Evolutionary conservation across 2,888 invertebrate species (phyloP).

Genomic region (Neoscelio sp.): DNA sequence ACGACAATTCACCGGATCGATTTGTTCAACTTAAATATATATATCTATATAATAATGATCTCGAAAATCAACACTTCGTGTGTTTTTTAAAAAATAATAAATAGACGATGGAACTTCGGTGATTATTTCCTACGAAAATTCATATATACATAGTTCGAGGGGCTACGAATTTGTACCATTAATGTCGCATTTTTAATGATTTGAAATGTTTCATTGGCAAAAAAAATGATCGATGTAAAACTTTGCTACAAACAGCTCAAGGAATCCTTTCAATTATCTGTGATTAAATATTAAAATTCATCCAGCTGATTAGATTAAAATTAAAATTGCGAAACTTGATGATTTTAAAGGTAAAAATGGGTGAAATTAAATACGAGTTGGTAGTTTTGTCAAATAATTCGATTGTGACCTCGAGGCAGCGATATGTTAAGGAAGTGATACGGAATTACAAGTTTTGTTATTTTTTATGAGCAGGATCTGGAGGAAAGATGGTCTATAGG

Average conservation of each 20-base stretch:
- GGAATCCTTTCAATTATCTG: not conserved
- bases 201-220: too few relatives aligned
- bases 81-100: slow-evolving; percentile 18
- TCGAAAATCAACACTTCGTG: not conserved
- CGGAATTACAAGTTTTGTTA: slow-evolving; percentile 1
- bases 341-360: not conserved
- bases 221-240: too few relatives aligned
- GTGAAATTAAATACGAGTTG: not conserved
- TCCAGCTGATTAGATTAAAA: too few relatives aligned
- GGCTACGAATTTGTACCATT: too few relatives aligned
- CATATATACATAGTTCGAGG: too few relatives aligned
- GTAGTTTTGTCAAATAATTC: too few relatives aligned
- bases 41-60: not conserved
- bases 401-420: slow-evolving; percentile 13
- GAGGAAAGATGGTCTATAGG: slow-evolving; percentile 15
- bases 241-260: too few relatives aligned
- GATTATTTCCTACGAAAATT: too few relatives aligned
- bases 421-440: slow-evolving; percentile 21
- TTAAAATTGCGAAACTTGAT: not conserved
- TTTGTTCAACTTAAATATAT: slow-evolving; percentile 16
- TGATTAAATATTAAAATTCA: too few relatives aligned
- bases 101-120: too few relatives aligned
- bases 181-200: too few relatives aligned
- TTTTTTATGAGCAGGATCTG: slow-evolving; percentile 20
- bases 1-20: slow-evolving; percentile 22